Evolutionary conservation across 2,113 vertebrate genomes (phyloP).

Genomic region (Murina feae): DNA sequence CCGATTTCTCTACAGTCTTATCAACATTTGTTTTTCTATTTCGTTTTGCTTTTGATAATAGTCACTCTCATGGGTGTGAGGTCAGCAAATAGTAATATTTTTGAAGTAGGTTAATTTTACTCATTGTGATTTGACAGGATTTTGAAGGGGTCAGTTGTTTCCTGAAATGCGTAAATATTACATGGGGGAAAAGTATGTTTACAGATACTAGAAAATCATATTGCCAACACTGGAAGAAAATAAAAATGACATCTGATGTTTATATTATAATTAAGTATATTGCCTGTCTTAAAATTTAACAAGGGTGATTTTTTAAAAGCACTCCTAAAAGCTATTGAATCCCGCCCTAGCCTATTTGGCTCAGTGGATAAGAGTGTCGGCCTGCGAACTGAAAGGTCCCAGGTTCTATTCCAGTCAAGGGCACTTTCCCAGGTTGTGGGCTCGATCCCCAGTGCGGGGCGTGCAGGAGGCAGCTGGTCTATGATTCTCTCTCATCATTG

Average conservation of each 20-base stretch:
- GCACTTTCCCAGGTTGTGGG: too few species aligned
- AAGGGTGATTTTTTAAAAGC: neutral
- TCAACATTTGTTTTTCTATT: too few species aligned
- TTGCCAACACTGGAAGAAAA: neutral
- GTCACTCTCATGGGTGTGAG: neutral
- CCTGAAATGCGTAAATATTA: constrained; percentile 20
- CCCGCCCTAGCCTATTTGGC: too few species aligned
- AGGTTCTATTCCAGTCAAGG: too few species aligned
- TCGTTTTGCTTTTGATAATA: too few species aligned
- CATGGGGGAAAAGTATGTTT: neutral
- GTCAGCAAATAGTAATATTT: neutral
- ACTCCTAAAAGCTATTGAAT: neutral
- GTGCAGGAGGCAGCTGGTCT: too few species aligned
- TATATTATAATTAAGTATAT: neutral
- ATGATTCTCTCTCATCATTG: too few species aligned
- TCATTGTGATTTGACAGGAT: neutral
- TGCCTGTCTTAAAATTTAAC: constrained; percentile 12
- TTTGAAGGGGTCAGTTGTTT: neutral
- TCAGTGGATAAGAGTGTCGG: too few species aligned
- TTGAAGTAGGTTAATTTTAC: neutral
- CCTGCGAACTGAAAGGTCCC: too few species aligned
- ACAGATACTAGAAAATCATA: neutral
- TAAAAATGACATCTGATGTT: neutral
- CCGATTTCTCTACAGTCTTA: too few species aligned
- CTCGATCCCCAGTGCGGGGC: too few species aligned